A percentile compares a stretch with the other conserved stretches of the same genome.
phyloP scores from a whole-genome alignment of 2,888 invertebrate genomes.

The Drosophila siamana region DNA sequence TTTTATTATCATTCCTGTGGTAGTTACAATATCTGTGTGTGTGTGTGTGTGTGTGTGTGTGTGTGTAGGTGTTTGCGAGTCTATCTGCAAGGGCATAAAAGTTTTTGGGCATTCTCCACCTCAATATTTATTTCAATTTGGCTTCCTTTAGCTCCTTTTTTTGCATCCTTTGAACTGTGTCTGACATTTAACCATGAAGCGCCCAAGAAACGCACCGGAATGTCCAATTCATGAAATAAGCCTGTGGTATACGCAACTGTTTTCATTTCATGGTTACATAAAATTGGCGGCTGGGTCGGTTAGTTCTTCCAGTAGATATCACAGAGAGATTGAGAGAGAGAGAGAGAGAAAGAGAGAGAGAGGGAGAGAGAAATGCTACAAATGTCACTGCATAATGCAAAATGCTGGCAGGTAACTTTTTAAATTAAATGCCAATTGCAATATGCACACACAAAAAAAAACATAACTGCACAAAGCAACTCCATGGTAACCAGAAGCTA shows the following conservation, averaged over 20 bases:
- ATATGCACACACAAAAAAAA: conserved; percentile 31
- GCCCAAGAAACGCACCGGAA: not conserved
- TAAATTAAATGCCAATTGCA: conserved; percentile 60
- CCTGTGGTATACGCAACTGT: conserved; percentile 24
- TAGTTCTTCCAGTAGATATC: not conserved
- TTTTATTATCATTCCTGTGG: conserved; percentile 72
- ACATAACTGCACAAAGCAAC: conserved; percentile 40
- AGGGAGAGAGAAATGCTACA: conserved; percentile 9
- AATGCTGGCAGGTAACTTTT: conserved; percentile 38
- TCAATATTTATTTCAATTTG: conserved; percentile 43
- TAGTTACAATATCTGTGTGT: conserved; percentile 21
- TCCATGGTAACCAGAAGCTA: conserved; percentile 58
- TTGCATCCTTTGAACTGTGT: conserved; percentile 15
- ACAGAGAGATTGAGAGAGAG: not conserved
- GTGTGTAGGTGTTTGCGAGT: conserved; percentile 10
- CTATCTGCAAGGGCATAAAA: conserved; percentile 24
- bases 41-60: conserved; percentile 3
- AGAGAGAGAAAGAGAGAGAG: not conserved
- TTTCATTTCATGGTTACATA: conserved; percentile 20
- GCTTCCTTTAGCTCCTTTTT: not conserved
- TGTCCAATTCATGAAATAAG: conserved; percentile 22
- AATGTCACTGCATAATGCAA: conserved; percentile 22
- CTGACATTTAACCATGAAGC: conserved; percentile 34
- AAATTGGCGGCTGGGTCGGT: not conserved
- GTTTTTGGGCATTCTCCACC: conserved; percentile 35